Evolutionary conservation across 2,797 vertebrate species (phyloP), one percentile per base, ranked within the genome.

Genomic region (Phrynocephalus vlangalii): DNA sequence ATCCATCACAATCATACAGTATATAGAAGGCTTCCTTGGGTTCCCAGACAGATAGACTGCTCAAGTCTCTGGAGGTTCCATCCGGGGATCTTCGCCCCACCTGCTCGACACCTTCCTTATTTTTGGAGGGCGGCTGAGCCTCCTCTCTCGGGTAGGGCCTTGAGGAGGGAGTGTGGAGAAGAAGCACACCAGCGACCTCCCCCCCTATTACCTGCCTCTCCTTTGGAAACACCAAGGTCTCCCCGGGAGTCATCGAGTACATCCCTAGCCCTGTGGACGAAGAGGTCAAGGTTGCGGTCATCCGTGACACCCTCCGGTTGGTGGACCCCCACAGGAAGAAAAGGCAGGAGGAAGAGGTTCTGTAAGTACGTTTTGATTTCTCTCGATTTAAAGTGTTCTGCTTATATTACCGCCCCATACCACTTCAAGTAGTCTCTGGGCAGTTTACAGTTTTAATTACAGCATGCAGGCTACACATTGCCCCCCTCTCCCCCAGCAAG

Each of bases 181-280:
- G 20, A 16, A 5, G 15, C 60, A 63, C 60, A 5, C 20, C 15
- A 5, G 13, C 0, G 3, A 60, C 18, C 4, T 3, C 13, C 5
- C 16, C 15, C 4, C 18, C n/a, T n/a, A n/a, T 63, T 18, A 63
- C 60, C 3, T 18, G 0, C 60, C 15, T 63, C 60, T 63, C 60
- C 60, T 63, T 63, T 63, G 60, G 15, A 18, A 80, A 89, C 87
- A 89, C 86, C 76, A 92, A 99, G 99, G 97, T 99, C 84, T 96
- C 98, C 91, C 98, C 99, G 7, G 98, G 99, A 63, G 97, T 99
- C 2, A 98, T 97, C 95, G 97, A 99, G 88, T 98, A 97, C 0
- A 97, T 99, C 56, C 98, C 98, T 68, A 99, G 99, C 94, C 97
- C 97, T 0, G 99, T 99, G 1, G 99, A 99, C 84, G 98, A 99